Conservation (phyloP, 2,113 vertebrate genomes). For the Raja brachyura region DNA sequence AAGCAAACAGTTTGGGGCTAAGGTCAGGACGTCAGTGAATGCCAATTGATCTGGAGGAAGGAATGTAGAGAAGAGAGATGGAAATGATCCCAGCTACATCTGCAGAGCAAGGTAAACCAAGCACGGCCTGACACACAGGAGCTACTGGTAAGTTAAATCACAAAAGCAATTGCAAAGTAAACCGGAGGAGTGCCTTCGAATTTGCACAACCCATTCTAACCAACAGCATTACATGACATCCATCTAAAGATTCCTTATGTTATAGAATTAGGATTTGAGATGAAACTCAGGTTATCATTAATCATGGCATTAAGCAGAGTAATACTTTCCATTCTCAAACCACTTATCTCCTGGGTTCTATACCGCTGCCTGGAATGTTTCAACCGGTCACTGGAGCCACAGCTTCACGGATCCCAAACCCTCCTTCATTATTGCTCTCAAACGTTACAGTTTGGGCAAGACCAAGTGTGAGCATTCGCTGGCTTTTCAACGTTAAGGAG, state of each 20-base stretch:
- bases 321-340: not conserved
- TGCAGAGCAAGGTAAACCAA: not conserved
- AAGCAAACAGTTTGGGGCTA: not conserved
- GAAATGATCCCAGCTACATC: not conserved
- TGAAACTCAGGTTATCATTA: not conserved
- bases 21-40: not conserved
- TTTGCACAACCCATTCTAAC: not conserved
- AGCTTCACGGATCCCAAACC: not conserved
- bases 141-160: not conserved
- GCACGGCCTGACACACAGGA: not conserved
- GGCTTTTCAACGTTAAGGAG: not conserved
- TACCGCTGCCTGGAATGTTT: not conserved
- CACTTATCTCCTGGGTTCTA: not conserved
- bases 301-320: too few species aligned
- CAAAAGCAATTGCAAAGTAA: not conserved
- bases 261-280: not conserved
- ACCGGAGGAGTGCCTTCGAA: not conserved
- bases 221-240: not conserved
- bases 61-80: not conserved
- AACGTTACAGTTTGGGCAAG: not conserved
- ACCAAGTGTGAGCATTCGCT: not conserved
- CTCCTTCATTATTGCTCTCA: not conserved
- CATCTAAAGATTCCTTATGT: not conserved
- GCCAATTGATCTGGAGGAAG: not conserved
- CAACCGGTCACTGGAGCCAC: not conserved